Conservation (phyloP, 2,888 invertebrate species). For the Chrysolina americana region DNA sequence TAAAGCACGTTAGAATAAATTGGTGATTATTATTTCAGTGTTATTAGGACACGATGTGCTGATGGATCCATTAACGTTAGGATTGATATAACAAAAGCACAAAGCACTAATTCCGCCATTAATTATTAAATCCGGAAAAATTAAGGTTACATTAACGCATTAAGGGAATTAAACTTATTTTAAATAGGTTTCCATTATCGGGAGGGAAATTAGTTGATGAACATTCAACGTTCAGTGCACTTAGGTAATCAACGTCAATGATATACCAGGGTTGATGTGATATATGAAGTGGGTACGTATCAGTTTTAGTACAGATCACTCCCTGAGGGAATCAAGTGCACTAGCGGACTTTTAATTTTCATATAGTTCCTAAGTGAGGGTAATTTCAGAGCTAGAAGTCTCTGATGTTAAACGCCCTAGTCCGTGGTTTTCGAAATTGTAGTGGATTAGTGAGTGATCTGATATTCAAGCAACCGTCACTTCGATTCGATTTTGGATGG, state of each 20-base stretch:
- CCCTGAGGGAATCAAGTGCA: too few species aligned
- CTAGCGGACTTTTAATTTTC: too few species aligned
- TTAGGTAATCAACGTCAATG: slow-evolving; percentile 12
- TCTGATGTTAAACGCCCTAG: too few species aligned
- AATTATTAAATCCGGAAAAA: slow-evolving; percentile 44
- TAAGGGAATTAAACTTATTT: slow-evolving; percentile 42
- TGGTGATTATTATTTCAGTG: slow-evolving; percentile 21
- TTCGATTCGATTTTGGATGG: too few species aligned
- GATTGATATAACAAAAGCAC: slow-evolving; percentile 44
- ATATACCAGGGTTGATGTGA: background rate
- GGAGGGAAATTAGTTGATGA: slow-evolving; percentile 35
- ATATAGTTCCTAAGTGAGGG: too few species aligned
- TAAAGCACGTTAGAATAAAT: slow-evolving; percentile 6
- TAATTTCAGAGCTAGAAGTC: too few species aligned
- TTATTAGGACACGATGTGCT: slow-evolving; percentile 38
- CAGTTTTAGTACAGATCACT: too few species aligned
- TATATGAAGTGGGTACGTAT: background rate
- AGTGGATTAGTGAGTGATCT: too few species aligned
- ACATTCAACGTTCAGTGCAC: slow-evolving; percentile 3
- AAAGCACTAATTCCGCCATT: slow-evolving; percentile 44
- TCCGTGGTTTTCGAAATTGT: too few species aligned
- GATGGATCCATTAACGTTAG: slow-evolving; percentile 44
- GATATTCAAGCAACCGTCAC: too few species aligned
- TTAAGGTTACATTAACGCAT: slow-evolving; percentile 45
- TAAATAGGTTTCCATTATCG: slow-evolving; percentile 37